Percentiles rank a stretch among this genome's conserved stretches.
Evolutionary conservation across 2,888 invertebrate genomes (phyloP).

Genomic region (Stegophylla sp.): DNA sequence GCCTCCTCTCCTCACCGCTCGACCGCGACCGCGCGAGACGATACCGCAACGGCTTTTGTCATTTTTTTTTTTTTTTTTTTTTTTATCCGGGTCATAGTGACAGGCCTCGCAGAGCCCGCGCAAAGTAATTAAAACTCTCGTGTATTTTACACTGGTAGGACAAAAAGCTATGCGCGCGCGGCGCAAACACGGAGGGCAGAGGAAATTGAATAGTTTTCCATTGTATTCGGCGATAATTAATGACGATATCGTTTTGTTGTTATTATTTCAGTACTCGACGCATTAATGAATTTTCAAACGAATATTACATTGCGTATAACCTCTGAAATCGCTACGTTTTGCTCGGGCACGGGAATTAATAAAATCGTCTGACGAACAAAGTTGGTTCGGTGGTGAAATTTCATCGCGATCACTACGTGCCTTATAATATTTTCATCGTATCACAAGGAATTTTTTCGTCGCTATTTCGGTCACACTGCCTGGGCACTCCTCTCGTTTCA

Average conservation of each 20-base stretch:
- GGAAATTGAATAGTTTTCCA: constrained; percentile 44
- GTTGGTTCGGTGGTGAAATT: no score
- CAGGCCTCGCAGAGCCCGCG: background rate
- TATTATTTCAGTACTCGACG: background rate
- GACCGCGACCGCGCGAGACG: background rate
- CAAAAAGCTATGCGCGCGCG: constrained; percentile 2
- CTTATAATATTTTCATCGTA: no score
- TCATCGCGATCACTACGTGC: no score
- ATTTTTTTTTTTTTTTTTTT: constrained; percentile 9
- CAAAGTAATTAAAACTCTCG: constrained; percentile 44
- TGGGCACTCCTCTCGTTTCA: no score
- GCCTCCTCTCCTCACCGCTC: no score
- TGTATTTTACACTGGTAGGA: constrained; percentile 9
- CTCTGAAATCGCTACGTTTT: background rate
- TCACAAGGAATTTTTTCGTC: no score
- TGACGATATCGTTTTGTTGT: background rate
- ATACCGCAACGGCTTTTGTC: background rate
- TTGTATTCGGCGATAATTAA: constrained; percentile 48
- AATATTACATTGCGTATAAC: background rate
- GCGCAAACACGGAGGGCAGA: constrained; percentile 19
- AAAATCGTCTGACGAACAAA: no score
- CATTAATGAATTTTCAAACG: constrained; percentile 2
- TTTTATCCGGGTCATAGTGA: constrained; percentile 11
- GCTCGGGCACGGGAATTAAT: no score
- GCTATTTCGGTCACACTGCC: no score